Base-by-base conservation (phyloP, 2,113 vertebrate genomes). In the Thunnus thynnus region DNA sequence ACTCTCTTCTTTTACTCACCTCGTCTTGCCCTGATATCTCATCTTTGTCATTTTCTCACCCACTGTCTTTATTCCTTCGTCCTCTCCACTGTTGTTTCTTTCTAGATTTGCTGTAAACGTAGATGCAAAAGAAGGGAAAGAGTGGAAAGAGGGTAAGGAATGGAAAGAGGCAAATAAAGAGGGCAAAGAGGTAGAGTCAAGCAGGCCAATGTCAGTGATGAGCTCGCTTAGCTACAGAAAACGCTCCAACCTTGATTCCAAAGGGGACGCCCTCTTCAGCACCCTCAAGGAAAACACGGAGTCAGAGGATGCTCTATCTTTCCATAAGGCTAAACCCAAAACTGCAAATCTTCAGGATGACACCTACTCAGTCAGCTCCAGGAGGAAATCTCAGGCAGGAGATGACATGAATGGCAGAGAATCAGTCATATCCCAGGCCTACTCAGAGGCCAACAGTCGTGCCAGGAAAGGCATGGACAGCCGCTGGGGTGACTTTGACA, bases 171-270 rank as follows among this genome's bases (percentile, higher is more conserved):
- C 85, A 64, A 93, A 82, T 52, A 95, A 95, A 80, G 96, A 96
- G 48, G 93, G 93, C 85, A 96, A 95, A 70, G 96, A 96, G 72
- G 75, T 81, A 30, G 96, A 97, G 66, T 92, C 96, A 55, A 84
- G 64, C 90, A 94, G 97, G 73, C 95, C 97, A 0, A 81, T 94
- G 79, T 98, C 97, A 0, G 96, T 94, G 27, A 94, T 97, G 94
- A 98, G 97, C 91, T 97, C 96, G 9, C 96, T 99, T 70, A 99
- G 97, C 95, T 99, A 99, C 90, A 96, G 97, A 87, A 98, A 97
- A 89, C 94, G 96, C 20, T 92, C 94, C 20, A 91, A 94, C 80
- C 85, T 96, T 13, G 96, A 97, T 67, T 97, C 97, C 62, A 92
- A 92, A 2, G 96, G 95, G 62, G 97, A 97, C 0, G 93, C 95